Evolutionary conservation across 2,888 invertebrate genomes (phyloP).

Genomic region (Ophion costatus): DNA sequence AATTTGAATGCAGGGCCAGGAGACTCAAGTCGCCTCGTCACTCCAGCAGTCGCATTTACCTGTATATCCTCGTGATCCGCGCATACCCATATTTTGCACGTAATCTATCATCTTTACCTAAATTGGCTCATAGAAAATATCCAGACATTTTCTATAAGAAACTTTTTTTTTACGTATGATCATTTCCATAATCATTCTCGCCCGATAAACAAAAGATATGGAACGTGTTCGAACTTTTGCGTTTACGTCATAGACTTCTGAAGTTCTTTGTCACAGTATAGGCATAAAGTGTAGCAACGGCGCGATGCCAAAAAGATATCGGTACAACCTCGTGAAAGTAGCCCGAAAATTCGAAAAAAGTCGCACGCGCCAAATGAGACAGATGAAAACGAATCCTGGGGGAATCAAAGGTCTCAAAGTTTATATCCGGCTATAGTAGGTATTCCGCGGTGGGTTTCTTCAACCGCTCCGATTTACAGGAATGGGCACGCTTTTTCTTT

Average conservation of each 20-base stretch:
- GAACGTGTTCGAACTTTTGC: background rate
- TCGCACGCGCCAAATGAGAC: conserved; percentile 26
- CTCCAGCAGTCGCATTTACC: conserved; percentile 2
- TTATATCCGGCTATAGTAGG: conserved; percentile 4
- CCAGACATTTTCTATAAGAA: background rate
- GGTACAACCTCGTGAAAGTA: conserved; percentile 1
- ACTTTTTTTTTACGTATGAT: background rate
- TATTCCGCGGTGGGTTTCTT: conserved; percentile 1
- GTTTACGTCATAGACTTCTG: background rate
- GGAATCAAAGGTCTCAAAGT: conserved; percentile 41
- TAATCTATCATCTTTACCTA: background rate
- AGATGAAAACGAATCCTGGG: conserved; percentile 19
- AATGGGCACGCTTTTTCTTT: conserved; percentile 11
- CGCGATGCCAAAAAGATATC: background rate
- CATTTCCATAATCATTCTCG: background rate
- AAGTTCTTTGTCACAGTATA: background rate
- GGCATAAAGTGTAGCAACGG: background rate
- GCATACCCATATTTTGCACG: background rate
- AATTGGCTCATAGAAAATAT: too few relatives aligned
- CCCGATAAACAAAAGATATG: background rate
- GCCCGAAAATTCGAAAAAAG: conserved; percentile 8
- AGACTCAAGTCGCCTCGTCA: conserved; percentile 35
- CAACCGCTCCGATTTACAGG: conserved; percentile 28
- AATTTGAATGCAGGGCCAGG: conserved; percentile 34
- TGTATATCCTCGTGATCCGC: background rate